phyloP scores from a whole-genome alignment of 1,140 invertebrate genomes.

The Pomacea maculata region DNA sequence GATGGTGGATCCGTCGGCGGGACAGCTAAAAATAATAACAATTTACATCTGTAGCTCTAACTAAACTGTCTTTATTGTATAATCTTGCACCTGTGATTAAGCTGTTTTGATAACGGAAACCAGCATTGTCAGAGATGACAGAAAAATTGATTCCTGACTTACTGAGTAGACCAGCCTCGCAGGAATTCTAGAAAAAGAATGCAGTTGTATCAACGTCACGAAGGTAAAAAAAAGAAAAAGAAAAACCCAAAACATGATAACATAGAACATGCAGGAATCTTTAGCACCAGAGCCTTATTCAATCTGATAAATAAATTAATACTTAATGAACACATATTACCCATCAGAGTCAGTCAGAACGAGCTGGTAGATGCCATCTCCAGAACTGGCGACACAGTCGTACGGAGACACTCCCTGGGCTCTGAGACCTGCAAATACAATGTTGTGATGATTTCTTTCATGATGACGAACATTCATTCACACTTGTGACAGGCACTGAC shows the following conservation, averaged over 20 bases:
- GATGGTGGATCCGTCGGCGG: background rate
- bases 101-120: background rate
- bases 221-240: too few species aligned
- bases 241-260: too few species aligned
- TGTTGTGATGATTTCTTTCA: background rate
- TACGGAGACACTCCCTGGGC: conserved; percentile 3
- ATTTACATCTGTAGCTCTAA: background rate
- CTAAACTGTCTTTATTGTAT: background rate
- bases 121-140: too few species aligned
- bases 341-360: background rate
- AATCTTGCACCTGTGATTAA: background rate
- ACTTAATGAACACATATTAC: too few species aligned
- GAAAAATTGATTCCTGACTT: too few species aligned
- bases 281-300: too few species aligned
- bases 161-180: too few species aligned
- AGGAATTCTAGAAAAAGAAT: too few species aligned
- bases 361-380: background rate
- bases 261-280: too few species aligned
- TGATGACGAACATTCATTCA: background rate
- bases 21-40: background rate
- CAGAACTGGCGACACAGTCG: background rate
- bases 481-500: too few species aligned
- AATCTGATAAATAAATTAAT: too few species aligned
- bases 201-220: too few species aligned
- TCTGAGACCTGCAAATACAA: background rate